phyloP scores from a whole-genome alignment of 2,113 vertebrate species.

The Antigone vipio region DNA sequence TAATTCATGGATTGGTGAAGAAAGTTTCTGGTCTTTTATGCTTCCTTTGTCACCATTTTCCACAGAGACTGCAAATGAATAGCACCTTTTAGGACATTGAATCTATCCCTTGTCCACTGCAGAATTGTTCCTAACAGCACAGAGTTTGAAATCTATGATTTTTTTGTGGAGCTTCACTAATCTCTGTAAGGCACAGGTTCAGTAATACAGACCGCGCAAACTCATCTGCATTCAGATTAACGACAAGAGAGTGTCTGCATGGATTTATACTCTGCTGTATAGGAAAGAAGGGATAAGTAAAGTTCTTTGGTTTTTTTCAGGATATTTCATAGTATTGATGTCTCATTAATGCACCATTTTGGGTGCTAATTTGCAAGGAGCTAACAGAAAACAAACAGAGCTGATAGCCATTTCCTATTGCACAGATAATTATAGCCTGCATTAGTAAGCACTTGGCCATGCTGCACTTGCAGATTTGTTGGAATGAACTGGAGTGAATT shows the following conservation, averaged over 20 bases:
- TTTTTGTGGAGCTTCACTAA: neutral
- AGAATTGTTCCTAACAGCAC: neutral
- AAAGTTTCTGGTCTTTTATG: neutral
- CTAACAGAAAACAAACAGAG: constrained; percentile 10
- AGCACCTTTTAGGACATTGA: neutral
- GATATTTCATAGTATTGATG: neutral
- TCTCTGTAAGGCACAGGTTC: neutral
- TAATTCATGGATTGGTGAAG: neutral
- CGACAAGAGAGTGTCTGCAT: neutral
- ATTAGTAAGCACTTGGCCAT: neutral
- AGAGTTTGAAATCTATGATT: neutral
- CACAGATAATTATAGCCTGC: neutral
- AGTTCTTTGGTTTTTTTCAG: neutral
- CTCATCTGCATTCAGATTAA: neutral
- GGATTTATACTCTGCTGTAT: neutral
- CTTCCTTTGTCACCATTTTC: neutral
- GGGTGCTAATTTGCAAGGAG: neutral
- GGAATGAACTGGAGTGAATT: neutral
- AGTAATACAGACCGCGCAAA: neutral
- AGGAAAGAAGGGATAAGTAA: neutral
- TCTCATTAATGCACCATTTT: neutral
- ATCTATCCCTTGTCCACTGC: neutral
- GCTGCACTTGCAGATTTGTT: neutral
- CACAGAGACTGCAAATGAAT: neutral
- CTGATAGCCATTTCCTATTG: constrained; percentile 2